Conservation (phyloP, 1,140 invertebrate species). For the Uloborus diversus region DNA sequence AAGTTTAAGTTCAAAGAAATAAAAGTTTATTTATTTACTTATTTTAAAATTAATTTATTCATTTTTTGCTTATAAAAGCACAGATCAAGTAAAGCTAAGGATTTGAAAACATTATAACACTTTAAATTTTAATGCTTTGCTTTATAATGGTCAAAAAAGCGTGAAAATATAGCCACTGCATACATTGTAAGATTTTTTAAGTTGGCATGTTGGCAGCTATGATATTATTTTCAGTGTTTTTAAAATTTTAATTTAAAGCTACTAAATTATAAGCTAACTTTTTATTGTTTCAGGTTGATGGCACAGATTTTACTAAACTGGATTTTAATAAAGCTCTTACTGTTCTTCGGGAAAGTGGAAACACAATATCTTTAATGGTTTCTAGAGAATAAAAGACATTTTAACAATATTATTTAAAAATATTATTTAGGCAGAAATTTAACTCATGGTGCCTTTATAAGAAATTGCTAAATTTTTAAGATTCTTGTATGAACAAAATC, state of each 20-base stretch:
- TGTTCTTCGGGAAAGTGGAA: constrained; percentile 28
- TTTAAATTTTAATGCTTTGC: background rate
- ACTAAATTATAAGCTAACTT: background rate
- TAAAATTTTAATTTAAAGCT: background rate
- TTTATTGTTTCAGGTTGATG: constrained; percentile 66
- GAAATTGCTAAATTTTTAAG: background rate
- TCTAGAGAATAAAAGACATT: constrained; percentile 28
- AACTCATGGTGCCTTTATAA: constrained; percentile 1
- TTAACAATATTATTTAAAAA: background rate
- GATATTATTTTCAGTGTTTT: background rate
- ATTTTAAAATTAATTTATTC: background rate
- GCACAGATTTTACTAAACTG: constrained; percentile 71
- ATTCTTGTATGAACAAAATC: background rate
- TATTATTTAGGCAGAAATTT: background rate
- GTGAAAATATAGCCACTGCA: background rate
- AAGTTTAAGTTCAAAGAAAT: no score
- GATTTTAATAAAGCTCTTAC: constrained; percentile 42
- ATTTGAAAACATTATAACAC: background rate
- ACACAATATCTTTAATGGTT: constrained; percentile 45
- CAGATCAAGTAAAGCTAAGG: background rate
- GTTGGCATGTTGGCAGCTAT: background rate
- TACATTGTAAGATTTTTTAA: no score
- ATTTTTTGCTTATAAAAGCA: background rate
- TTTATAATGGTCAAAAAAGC: background rate
- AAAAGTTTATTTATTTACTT: no score